These are phyloP conservation scores for Myanophis thanlyinensis DNA, from an alignment of 2,113 vertebrate species.

Conservation along the genomic window DNA sequence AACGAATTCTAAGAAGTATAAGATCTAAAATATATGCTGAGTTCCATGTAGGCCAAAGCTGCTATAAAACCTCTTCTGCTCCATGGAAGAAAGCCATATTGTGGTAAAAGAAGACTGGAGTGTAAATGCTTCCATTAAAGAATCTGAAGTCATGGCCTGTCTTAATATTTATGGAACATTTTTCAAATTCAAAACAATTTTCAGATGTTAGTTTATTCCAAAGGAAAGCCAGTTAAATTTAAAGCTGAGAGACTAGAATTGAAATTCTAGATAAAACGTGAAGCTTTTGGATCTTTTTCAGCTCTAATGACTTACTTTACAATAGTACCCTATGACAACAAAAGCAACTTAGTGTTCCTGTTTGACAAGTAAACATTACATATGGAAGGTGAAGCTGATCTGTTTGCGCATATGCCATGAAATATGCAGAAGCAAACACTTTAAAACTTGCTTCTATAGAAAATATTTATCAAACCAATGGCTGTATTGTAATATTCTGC, in stretches of 20 bases:
- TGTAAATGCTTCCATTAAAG: background rate
- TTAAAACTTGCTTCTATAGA: background rate
- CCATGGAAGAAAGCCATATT: background rate
- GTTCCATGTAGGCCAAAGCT: background rate
- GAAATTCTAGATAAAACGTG: background rate
- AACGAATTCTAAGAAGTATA: background rate
- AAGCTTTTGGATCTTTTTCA: background rate
- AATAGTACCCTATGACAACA: background rate
- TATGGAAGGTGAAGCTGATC: background rate
- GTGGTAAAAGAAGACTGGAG: background rate
- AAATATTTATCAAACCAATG: background rate
- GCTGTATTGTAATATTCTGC: background rate
- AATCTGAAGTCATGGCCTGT: background rate
- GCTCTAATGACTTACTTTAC: background rate
- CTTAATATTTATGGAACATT: background rate
- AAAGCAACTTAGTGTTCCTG: background rate
- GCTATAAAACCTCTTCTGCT: background rate
- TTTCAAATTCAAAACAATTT: background rate
- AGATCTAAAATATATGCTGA: background rate
- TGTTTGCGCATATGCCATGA: background rate
- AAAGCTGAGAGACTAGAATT: background rate
- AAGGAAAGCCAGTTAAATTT: background rate
- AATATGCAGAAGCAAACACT: background rate
- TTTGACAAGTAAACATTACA: background rate
- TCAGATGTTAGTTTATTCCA: background rate